These are phyloP conservation scores for Pelusios castaneus DNA, from an alignment of 2,113 vertebrate species.

Conservation along the genomic window DNA sequence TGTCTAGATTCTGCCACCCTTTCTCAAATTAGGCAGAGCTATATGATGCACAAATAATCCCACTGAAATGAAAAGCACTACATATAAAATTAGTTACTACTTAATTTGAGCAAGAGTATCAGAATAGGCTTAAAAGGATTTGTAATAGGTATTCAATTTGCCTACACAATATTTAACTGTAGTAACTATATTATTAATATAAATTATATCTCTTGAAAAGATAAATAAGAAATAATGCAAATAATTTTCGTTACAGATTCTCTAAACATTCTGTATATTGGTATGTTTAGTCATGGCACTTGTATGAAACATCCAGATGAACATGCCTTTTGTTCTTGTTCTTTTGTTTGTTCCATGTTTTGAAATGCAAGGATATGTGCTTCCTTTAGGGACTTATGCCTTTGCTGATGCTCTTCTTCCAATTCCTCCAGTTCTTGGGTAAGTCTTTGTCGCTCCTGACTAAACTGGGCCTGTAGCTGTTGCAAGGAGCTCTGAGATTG, in stretches of 20 bases:
- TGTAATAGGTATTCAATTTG: neutral
- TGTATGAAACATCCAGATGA: neutral
- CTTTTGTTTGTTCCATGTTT: constrained; percentile 91
- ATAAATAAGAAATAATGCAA: neutral
- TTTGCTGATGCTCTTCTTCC: constrained; percentile 92
- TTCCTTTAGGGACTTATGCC: constrained; percentile 91
- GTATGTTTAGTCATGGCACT: neutral
- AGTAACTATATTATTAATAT: neutral
- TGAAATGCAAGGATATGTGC: constrained; percentile 91
- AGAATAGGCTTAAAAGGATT: neutral
- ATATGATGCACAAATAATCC: neutral
- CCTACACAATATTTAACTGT: neutral
- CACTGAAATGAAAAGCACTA: neutral
- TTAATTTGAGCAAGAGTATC: neutral
- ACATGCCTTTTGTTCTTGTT: constrained; percentile 90
- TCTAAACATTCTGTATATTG: accelerated
- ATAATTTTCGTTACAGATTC: neutral
- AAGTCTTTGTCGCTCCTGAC: constrained; percentile 93
- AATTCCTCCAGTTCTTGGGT: constrained; percentile 94
- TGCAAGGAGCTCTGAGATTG: constrained; percentile 97
- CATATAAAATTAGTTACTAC: neutral
- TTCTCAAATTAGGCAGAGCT: neutral
- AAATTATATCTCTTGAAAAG: neutral
- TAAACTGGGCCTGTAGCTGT: constrained; percentile 96
- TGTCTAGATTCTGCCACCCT: neutral